phyloP scores from a whole-genome alignment of 2,797 vertebrate species.

The Bufotes viridis region DNA sequence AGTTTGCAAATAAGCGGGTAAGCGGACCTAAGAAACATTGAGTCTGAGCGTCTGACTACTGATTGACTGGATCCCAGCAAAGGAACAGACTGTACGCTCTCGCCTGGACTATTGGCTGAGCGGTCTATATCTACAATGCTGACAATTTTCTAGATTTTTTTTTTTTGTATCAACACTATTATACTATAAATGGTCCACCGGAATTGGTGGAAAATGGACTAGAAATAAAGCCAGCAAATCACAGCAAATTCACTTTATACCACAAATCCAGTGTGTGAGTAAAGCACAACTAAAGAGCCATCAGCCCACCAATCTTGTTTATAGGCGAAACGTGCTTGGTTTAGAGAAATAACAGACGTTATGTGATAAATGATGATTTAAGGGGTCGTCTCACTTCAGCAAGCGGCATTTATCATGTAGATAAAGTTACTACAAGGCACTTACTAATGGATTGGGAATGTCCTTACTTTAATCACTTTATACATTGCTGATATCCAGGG shows the following conservation, averaged over 20 bases:
- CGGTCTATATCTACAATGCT: background rate
- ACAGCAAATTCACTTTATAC: background rate
- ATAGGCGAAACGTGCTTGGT: background rate
- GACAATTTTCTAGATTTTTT: background rate
- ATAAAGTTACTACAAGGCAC: too few relatives aligned
- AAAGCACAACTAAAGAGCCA: background rate
- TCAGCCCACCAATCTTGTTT: background rate
- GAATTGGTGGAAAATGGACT: background rate
- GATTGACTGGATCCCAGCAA: background rate
- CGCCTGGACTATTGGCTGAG: background rate
- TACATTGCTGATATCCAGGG: too few relatives aligned
- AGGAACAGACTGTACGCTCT: background rate
- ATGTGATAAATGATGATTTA: background rate
- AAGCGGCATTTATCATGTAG: too few relatives aligned
- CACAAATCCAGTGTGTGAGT: background rate
- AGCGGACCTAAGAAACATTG: background rate
- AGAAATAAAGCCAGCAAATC: background rate
- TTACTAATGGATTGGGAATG: too few relatives aligned
- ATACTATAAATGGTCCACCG: background rate
- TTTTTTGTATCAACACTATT: background rate
- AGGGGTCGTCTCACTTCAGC: too few relatives aligned
- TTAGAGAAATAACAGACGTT: background rate
- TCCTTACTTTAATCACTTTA: too few relatives aligned
- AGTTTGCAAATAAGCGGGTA: background rate
- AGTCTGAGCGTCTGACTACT: conserved; percentile 1